These are phyloP conservation scores for Caenorhabditis latens DNA, from an alignment of 1,140 invertebrate genomes.

Conservation along the genomic window DNA sequence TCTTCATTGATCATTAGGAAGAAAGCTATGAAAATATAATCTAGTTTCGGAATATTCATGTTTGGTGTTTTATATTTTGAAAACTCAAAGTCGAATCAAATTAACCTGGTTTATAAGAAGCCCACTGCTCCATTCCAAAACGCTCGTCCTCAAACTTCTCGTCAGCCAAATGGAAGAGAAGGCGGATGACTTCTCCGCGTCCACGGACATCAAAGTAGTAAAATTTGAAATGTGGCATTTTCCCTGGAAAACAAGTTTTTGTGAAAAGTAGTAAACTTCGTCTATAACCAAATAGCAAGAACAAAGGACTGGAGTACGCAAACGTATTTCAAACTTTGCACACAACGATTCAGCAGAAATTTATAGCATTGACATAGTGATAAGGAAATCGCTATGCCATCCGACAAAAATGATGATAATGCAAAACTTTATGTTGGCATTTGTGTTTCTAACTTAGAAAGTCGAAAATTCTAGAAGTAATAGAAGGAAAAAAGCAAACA, in stretches of 20 bases:
- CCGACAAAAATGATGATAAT: background rate
- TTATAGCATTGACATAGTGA: background rate
- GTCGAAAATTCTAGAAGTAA: constrained; percentile 18
- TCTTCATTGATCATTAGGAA: background rate
- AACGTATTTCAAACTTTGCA: constrained; percentile 27
- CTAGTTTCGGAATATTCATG: background rate
- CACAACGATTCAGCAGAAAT: background rate
- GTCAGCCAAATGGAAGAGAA: constrained; percentile 42
- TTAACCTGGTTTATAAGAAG: constrained; percentile 8
- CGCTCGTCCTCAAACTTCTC: constrained; percentile 32
- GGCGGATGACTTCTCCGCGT: constrained; percentile 42
- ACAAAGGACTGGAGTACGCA: background rate
- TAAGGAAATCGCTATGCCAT: background rate
- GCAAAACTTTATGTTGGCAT: background rate
- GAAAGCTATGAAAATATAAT: background rate
- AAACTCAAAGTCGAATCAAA: background rate
- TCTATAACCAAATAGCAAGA: background rate
- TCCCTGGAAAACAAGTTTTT: background rate
- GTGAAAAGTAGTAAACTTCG: background rate
- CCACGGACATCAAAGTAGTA: constrained; percentile 31
- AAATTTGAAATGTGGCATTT: constrained; percentile 47
- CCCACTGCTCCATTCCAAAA: constrained; percentile 33
- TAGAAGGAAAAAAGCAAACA: background rate
- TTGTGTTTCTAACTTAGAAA: background rate
- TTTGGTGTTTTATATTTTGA: background rate